Conservation (phyloP, 1,140 invertebrate species). For the Cotesia vestalis region DNA sequence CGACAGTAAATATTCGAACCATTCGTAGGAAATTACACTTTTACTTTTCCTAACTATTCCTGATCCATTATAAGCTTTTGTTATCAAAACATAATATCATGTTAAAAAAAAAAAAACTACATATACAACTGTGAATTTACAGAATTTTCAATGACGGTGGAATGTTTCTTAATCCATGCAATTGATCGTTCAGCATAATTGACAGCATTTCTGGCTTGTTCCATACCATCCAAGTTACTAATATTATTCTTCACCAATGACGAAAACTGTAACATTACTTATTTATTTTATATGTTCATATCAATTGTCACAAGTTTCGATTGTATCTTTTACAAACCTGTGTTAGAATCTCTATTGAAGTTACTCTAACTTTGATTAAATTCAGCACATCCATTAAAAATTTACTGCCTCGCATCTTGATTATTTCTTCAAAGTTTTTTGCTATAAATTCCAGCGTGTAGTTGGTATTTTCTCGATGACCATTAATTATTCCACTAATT, state of each 20-base stretch:
- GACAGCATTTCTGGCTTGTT: slow-evolving; percentile 35
- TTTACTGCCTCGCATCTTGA: slow-evolving; percentile 42
- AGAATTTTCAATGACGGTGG: slow-evolving; percentile 34
- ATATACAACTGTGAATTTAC: slow-evolving; percentile 9
- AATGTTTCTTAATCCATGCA: slow-evolving; percentile 43
- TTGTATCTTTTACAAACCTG: slow-evolving; percentile 41
- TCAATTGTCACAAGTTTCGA: slow-evolving; percentile 8
- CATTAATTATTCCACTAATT: slow-evolving; percentile 46
- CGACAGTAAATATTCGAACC: too few relatives aligned
- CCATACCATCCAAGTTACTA: slow-evolving; percentile 27
- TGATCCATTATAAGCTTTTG: too few relatives aligned
- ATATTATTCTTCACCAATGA: slow-evolving; percentile 38
- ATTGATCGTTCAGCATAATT: slow-evolving; percentile 34
- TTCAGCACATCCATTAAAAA: slow-evolving; percentile 45
- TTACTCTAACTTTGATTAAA: slow-evolving; percentile 43
- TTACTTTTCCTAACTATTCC: too few relatives aligned
- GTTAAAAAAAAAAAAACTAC: too few relatives aligned
- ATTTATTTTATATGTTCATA: neutral
- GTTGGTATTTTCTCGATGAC: slow-evolving; percentile 39
- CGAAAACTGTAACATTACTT: slow-evolving; percentile 40
- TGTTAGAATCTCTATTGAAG: slow-evolving; percentile 35
- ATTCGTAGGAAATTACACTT: too few relatives aligned
- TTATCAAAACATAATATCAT: too few relatives aligned
- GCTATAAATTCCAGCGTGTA: slow-evolving; percentile 42
- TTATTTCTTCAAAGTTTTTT: slow-evolving; percentile 42